Base-by-base conservation (phyloP, 2,888 invertebrate genomes). In the Xestia rhomboidea region DNA sequence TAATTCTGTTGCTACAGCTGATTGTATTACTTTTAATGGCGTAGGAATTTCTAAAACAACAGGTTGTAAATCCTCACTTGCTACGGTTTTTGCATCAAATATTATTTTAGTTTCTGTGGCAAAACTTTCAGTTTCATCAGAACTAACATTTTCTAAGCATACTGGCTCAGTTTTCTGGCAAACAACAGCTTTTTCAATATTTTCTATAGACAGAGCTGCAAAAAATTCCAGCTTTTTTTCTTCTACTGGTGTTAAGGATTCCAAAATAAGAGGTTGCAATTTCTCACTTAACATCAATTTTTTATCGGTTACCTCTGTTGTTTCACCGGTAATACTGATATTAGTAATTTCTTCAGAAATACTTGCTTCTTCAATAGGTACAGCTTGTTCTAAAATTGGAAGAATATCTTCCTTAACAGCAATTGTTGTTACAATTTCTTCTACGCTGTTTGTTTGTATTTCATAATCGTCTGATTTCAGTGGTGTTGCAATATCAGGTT, bases 61-160 rank as follows among this genome's bases (percentile, higher is more conserved):
- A 27, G 69, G 54, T 49, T 57, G 38, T 24, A 76, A 27, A 30
- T 54, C 30, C 4, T 67, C 46, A 62, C 51, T 81, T 30, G 68
- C 38, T 4, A 69, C 60, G 18, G 11, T 15, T 44, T 60, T 81
- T 54, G 30, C 69, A 38, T 38, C 8, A 10, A 51, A 51, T n/a
- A 46, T 21, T 0, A 60, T n/a, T 30, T 57, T 69, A 15, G 27
- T 5, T 41, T 60, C 46, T 24, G 51, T 30, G 24, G 30, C 30
- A 38, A 60, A 69, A 54, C 24, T 69, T 64, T 67, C 66, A 0
- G 30, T 66, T 67, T 80, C 51, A 67, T 75, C 66, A 54, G 30
- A 66, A 62, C 46, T 68, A 2, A 80, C 38, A 67, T n/a, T 81
- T 76, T 81, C 81, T 41, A 75, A 67, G 34, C 15, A 67, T 60